These are phyloP conservation scores for Leptocoma aspasia DNA, from an alignment of 2,113 vertebrate genomes.

Conservation along the genomic window DNA sequence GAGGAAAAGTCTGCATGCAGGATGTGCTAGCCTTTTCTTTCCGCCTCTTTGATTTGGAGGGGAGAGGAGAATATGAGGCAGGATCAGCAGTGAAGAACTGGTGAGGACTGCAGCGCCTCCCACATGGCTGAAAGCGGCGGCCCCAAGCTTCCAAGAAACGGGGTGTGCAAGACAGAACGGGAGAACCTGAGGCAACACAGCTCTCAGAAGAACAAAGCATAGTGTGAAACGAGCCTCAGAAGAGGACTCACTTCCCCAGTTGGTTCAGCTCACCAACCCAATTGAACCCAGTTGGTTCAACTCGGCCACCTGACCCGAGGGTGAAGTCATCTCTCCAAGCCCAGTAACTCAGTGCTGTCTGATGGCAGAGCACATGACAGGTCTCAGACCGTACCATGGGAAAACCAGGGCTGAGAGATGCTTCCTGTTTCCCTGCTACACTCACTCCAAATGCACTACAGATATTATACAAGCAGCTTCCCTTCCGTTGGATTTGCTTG, in stretches of 20 bases:
- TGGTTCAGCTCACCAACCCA: neutral
- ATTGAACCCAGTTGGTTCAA: too few species aligned
- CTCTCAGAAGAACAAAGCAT: neutral
- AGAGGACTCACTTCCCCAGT: neutral
- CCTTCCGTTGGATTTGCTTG: conserved; percentile 1
- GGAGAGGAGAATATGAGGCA: neutral
- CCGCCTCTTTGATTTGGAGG: neutral
- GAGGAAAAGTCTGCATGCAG: neutral
- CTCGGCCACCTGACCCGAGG: neutral
- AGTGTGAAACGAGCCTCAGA: neutral
- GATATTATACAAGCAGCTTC: neutral
- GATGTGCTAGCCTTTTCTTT: neutral
- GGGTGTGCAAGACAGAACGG: accelerated
- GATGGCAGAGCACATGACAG: accelerated
- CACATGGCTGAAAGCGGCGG: accelerated
- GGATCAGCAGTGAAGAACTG: neutral
- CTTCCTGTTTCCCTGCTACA: neutral
- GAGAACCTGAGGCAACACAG: neutral
- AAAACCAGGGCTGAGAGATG: neutral
- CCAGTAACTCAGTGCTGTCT: neutral
- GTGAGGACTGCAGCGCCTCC: accelerated
- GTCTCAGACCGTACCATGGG: neutral
- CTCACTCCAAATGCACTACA: neutral
- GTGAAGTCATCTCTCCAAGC: neutral
- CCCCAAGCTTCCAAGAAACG: neutral